These are phyloP conservation scores for Hydrolagus affinis DNA, from an alignment of 2,113 vertebrate genomes.

Conservation along the genomic window DNA sequence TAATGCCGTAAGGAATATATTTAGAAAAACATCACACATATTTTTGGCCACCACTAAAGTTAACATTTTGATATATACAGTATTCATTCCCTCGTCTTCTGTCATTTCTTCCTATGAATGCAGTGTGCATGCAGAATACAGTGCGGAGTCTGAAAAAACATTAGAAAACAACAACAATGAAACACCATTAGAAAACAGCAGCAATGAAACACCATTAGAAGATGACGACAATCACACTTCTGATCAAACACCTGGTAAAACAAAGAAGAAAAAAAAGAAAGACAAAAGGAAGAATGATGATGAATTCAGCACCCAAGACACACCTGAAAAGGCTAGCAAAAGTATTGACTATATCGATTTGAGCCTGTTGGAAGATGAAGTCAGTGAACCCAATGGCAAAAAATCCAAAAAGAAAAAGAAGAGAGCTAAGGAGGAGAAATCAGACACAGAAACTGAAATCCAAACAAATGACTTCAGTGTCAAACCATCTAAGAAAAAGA, in stretches of 20 bases:
- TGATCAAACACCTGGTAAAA: neutral
- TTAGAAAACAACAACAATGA: neutral
- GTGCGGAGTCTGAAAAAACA: neutral
- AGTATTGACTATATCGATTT: neutral
- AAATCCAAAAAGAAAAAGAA: conserved; percentile 34
- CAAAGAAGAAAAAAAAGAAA: conserved; percentile 49
- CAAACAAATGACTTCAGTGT: conserved; percentile 68
- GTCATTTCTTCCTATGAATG: neutral
- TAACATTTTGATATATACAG: no score
- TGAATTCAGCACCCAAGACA: conserved; percentile 31
- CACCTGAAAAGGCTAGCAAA: neutral
- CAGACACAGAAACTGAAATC: conserved; percentile 41
- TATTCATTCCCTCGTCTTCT: no score
- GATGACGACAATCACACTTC: no score
- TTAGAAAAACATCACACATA: no score
- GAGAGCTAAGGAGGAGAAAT: neutral
- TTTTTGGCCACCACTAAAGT: no score
- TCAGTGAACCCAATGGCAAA: neutral
- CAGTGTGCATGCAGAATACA: neutral
- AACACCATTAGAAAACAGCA: no score
- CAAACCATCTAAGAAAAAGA: conserved; percentile 68
- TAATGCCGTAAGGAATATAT: no score
- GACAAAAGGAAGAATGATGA: conserved; percentile 36
- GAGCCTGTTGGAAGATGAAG: neutral
- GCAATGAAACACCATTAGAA: neutral